Base-by-base conservation (phyloP, 2,888 invertebrate species). In the Diploptera punctata region DNA sequence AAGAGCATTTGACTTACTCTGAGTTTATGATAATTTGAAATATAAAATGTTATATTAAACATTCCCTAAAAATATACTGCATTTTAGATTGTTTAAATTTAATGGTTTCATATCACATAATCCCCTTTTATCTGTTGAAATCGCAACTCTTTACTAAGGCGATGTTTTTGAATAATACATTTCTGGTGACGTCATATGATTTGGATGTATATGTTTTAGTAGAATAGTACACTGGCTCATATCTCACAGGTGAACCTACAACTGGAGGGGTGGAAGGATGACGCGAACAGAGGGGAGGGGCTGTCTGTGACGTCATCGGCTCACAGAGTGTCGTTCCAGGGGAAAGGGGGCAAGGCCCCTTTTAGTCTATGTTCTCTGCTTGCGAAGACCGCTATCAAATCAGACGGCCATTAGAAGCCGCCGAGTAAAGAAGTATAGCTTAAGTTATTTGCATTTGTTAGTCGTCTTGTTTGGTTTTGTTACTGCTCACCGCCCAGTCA, bases 321-420 rank as follows among this genome's bases (percentile, higher is more conserved):
- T 57, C 57, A 57, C n/a, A 57, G 57, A 24, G 57, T 57, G 29
- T 29, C 57, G 57, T 13, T 9, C 26, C 57, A 57, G 57, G 57
- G 57, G 5, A n/a, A n/a, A 57, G 57, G 57, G 52, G 57, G 57
- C 26, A 52, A 52, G 52, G 52, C 52, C 52, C 52, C 5, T 13
- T 24, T 5, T 29, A 57, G 57, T 57, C 57, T n/a, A 57, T 57
- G n/a, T 57, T 57, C 57, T 57, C 57, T 57, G 57, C 29, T 24
- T 29, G 31, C 31, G 57, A 57, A 29, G 65, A 47, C 65, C 26
- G 47, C 21, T 65, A n/a, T n/a, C 13, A n/a, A 26, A 24, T 44
- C 65, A 65, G 65, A 65, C 65, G 65, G 65, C 65, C 65, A 65
- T 65, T 65, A 47, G 47, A 47, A 47, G 65, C 65, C 65, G 65